Conservation (phyloP, 2,797 vertebrate species). For the Amazonetta brasiliensis region DNA sequence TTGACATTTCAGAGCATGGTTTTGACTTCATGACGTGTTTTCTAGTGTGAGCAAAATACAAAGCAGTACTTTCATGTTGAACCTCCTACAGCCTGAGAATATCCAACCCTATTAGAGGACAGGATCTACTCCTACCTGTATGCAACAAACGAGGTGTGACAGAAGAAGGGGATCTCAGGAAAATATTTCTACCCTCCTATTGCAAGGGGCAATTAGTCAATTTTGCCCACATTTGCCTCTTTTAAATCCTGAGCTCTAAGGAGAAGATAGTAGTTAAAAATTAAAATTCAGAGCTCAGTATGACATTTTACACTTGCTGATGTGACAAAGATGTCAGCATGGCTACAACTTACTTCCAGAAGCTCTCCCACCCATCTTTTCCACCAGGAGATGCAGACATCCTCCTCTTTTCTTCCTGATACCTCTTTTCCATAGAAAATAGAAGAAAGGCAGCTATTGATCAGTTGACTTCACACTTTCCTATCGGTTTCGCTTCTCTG, state of each 20-base stretch:
- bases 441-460: background rate
- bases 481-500: background rate
- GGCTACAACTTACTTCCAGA: background rate
- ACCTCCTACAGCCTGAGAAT: background rate
- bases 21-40: background rate
- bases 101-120: background rate
- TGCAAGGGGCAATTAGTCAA: background rate
- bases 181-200: background rate
- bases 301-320: background rate
- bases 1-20: background rate
- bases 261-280: background rate
- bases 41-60: background rate
- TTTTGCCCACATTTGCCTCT: background rate
- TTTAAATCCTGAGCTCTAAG: background rate
- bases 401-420: background rate
- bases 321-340: background rate
- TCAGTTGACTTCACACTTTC: background rate
- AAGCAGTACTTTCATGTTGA: background rate
- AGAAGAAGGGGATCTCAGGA: background rate
- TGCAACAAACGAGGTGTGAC: background rate
- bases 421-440: background rate
- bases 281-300: background rate
- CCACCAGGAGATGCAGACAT: background rate
- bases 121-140: background rate
- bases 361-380: background rate